These are phyloP conservation scores for Drosophila tsacasi DNA, from an alignment of 1,140 invertebrate genomes.

Conservation along the genomic window DNA sequence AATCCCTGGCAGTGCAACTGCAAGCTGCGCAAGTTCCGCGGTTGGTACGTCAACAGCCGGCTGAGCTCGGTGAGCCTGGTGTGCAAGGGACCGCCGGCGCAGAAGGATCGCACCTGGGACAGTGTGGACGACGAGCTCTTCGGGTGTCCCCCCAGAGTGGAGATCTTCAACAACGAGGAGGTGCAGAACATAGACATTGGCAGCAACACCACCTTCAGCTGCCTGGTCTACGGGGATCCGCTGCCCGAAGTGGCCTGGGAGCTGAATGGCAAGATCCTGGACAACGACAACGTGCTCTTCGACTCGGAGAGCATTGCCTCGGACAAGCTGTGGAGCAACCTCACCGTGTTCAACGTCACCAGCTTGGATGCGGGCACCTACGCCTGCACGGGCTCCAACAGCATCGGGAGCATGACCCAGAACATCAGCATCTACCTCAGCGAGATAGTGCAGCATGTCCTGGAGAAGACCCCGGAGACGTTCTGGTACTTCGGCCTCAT, in stretches of 20 bases:
- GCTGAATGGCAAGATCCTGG: constrained; percentile 89
- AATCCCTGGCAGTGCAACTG: constrained; percentile 97
- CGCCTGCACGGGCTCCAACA: constrained; percentile 91
- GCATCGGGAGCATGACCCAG: constrained; percentile 89
- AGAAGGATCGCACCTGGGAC: constrained; percentile 89
- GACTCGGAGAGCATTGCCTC: constrained; percentile 77
- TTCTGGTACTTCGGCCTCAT: constrained; percentile 85
- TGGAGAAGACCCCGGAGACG: constrained; percentile 83
- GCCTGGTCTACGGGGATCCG: constrained; percentile 92
- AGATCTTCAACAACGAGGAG: constrained; percentile 86
- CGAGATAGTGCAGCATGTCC: constrained; percentile 87
- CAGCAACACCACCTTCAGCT: constrained; percentile 92
- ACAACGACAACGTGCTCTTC: constrained; percentile 86
- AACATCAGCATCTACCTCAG: constrained; percentile 91
- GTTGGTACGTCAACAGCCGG: constrained; percentile 90
- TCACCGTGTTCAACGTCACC: constrained; percentile 90
- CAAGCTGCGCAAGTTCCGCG: constrained; percentile 91
- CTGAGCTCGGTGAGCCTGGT: constrained; percentile 89
- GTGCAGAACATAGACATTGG: constrained; percentile 90
- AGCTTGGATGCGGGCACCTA: constrained; percentile 93
- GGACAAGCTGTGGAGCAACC: constrained; percentile 88
- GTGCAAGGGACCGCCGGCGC: constrained; percentile 87
- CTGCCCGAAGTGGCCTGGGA: constrained; percentile 94
- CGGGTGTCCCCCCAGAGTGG: constrained; percentile 90
- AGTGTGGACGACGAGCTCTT: constrained; percentile 89